These are phyloP conservation scores for Tetragonula clypearis DNA, from an alignment of 1,140 invertebrate genomes.

Conservation along the genomic window DNA sequence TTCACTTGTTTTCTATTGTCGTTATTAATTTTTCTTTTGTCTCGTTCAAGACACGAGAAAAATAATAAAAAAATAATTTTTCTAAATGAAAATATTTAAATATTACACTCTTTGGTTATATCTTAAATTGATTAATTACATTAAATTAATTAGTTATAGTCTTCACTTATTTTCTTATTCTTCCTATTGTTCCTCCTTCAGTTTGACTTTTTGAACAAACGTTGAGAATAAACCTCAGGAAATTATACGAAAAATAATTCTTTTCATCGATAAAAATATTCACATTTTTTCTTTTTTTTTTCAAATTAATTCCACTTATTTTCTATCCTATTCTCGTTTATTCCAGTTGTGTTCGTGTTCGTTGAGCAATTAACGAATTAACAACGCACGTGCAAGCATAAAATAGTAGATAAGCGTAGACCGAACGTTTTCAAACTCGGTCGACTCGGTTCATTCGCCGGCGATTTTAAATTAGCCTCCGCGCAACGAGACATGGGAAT, in stretches of 20 bases:
- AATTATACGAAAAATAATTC: no score
- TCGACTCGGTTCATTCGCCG: slow-evolving; percentile 40
- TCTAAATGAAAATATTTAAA: no score
- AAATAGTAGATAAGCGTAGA: not conserved
- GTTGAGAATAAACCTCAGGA: not conserved
- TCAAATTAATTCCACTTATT: not conserved
- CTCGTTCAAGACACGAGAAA: no score
- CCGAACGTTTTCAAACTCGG: slow-evolving; percentile 25
- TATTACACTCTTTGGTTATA: no score
- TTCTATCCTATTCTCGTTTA: not conserved
- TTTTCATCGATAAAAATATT: not conserved
- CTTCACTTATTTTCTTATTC: no score
- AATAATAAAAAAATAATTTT: no score
- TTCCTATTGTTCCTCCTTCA: not conserved
- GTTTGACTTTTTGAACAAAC: not conserved
- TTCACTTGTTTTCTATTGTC: no score
- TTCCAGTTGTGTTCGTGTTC: not conserved
- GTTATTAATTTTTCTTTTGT: no score
- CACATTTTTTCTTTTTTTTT: not conserved
- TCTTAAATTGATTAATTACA: no score
- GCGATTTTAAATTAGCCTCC: slow-evolving; percentile 55
- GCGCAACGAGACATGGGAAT: slow-evolving; percentile 26
- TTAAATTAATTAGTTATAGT: no score
- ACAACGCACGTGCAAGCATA: not conserved
- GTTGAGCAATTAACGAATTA: not conserved